phyloP scores from a whole-genome alignment of 2,113 vertebrate genomes.

The Muscicapa adusta region DNA sequence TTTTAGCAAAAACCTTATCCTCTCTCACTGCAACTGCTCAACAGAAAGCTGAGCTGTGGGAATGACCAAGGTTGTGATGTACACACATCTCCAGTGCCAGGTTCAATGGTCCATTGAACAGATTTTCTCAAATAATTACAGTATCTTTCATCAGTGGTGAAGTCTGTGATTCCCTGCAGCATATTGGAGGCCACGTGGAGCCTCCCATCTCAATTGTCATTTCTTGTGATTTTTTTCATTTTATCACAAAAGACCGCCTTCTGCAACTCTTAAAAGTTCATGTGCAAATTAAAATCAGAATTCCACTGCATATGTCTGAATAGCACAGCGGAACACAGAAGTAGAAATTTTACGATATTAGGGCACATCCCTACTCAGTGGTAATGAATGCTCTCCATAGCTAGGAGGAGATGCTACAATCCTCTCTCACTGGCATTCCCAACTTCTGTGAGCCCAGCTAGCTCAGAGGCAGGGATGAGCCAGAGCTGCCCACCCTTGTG shows the following conservation, averaged over 20 bases:
- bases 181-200: neutral
- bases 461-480: neutral
- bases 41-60: neutral
- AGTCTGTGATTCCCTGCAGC: neutral
- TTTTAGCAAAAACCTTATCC: neutral
- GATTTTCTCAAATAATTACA: neutral
- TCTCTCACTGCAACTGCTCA: neutral
- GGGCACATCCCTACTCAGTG: fast-evolving
- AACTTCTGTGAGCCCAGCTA: neutral
- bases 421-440: neutral
- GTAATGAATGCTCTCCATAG: fast-evolving
- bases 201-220: neutral
- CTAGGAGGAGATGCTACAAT: neutral
- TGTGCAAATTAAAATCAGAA: neutral
- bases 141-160: neutral
- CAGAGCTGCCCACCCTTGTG: neutral
- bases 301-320: neutral
- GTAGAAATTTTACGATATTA: fast-evolving
- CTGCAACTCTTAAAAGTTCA: neutral
- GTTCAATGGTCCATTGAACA: neutral
- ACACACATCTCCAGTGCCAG: neutral
- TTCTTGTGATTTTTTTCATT: neutral
- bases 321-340: neutral
- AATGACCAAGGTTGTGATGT: neutral
- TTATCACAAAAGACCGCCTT: neutral